Percentiles rank a stretch among this genome's conserved stretches.
These are phyloP conservation scores for Hermetia illucens DNA, from an alignment of 1,140 invertebrate species.

Conservation along the genomic window DNA sequence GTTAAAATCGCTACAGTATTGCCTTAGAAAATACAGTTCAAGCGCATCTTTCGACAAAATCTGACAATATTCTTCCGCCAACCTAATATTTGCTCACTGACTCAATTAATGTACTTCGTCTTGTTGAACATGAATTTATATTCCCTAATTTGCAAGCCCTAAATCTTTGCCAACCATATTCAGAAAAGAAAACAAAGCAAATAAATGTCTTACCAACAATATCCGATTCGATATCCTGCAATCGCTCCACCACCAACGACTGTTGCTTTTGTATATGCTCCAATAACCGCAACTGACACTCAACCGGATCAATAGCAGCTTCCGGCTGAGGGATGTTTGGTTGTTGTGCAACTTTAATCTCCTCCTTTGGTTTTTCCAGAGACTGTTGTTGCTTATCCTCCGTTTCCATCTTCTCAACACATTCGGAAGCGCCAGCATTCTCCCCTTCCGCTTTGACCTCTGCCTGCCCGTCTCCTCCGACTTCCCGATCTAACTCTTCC, in stretches of 20 bases:
- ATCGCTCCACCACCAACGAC: constrained; percentile 48
- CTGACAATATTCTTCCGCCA: no score
- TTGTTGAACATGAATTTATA: no score
- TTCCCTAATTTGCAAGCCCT: no score
- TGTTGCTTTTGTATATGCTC: constrained; percentile 65
- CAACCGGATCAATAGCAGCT: constrained; percentile 60
- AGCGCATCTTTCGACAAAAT: no score
- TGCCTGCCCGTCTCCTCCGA: constrained; percentile 6
- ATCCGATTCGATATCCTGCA: constrained; percentile 65
- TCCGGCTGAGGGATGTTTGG: constrained; percentile 55
- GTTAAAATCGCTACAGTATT: no score
- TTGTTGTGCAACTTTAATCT: constrained; percentile 4
- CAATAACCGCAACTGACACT: constrained; percentile 61
- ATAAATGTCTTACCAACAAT: constrained; percentile 41
- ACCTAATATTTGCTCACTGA: no score
- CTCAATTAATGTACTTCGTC: no score
- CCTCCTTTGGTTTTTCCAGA: constrained; percentile 6
- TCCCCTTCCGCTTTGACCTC: constrained; percentile 10
- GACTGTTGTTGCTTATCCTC: constrained; percentile 12
- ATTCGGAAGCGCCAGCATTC: neutral
- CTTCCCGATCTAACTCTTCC: constrained; percentile 9
- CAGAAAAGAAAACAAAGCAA: neutral
- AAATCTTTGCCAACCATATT: no score
- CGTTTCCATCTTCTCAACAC: neutral
- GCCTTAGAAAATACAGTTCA: no score